These are phyloP conservation scores for Heliconius hermathena DNA, from an alignment of 1,140 invertebrate species.

Conservation along the genomic window DNA sequence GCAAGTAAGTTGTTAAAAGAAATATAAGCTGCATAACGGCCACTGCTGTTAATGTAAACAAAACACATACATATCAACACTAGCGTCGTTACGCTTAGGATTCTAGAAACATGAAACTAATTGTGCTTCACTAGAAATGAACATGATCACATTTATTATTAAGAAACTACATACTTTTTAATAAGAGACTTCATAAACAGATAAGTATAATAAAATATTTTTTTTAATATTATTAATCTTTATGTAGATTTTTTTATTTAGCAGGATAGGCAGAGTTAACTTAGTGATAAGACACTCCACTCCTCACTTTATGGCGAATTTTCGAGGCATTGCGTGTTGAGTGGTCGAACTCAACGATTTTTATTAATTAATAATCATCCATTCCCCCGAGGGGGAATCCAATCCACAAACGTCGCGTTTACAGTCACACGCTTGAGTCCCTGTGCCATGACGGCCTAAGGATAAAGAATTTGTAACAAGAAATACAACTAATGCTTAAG, in stretches of 20 bases:
- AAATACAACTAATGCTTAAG: not conserved
- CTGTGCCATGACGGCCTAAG: too few species aligned
- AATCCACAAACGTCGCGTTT: not conserved
- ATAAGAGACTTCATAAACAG: slow-evolving; percentile 17
- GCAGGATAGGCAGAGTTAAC: too few species aligned
- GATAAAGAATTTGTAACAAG: slow-evolving; percentile 7
- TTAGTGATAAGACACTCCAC: too few species aligned
- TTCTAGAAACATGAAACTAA: slow-evolving; percentile 33
- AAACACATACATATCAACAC: slow-evolving; percentile 17
- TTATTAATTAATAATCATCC: too few species aligned
- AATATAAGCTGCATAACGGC: slow-evolving; percentile 15
- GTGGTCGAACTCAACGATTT: too few species aligned
- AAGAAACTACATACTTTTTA: slow-evolving; percentile 35
- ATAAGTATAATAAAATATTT: slow-evolving; percentile 21
- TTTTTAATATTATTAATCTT: not conserved
- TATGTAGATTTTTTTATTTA: too few species aligned
- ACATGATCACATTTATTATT: slow-evolving; percentile 32
- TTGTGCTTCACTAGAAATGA: slow-evolving; percentile 35
- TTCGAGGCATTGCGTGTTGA: too few species aligned
- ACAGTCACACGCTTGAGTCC: not conserved
- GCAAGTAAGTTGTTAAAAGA: not conserved
- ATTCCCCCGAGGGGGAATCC: too few species aligned
- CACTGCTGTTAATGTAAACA: slow-evolving; percentile 30
- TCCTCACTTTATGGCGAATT: too few species aligned
- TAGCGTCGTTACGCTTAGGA: slow-evolving; percentile 17